phyloP scores from a whole-genome alignment of 2,113 vertebrate species.

The Periophthalmodon schlosseri region DNA sequence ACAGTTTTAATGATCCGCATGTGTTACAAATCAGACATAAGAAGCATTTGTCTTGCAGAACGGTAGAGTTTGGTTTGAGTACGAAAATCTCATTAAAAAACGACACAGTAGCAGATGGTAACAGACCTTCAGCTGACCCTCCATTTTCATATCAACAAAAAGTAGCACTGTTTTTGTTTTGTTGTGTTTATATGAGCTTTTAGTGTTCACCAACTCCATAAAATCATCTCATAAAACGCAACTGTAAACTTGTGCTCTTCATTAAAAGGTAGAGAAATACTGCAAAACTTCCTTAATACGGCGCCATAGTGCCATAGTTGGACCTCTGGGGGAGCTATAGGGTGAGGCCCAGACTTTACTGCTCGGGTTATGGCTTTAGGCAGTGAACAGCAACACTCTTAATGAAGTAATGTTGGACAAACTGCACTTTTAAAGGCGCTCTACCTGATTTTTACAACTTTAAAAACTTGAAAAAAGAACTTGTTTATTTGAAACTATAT shows the following conservation, averaged over 20 bases:
- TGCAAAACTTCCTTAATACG: neutral
- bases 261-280: neutral
- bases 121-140: neutral
- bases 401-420: neutral
- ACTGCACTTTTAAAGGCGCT: neutral
- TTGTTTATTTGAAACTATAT: too few relatives aligned
- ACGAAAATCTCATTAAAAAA: neutral
- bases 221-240: slow-evolving; percentile 1
- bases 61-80: neutral
- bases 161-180: neutral
- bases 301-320: neutral
- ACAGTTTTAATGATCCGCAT: slow-evolving; percentile 21
- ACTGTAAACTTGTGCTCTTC: neutral
- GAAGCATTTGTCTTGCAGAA: neutral
- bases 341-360: neutral
- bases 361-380: neutral
- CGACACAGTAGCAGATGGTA: neutral
- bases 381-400: neutral
- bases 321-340: neutral
- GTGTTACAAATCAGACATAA: neutral
- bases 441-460: too few relatives aligned
- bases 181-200: neutral
- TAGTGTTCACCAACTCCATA: neutral
- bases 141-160: neutral
- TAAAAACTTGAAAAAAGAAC: too few relatives aligned